Percentiles rank a stretch among this genome's conserved stretches.
These are phyloP conservation scores for Drosophila aff. DNA, from an alignment of 1,140 invertebrate species.

Conservation along the genomic window DNA sequence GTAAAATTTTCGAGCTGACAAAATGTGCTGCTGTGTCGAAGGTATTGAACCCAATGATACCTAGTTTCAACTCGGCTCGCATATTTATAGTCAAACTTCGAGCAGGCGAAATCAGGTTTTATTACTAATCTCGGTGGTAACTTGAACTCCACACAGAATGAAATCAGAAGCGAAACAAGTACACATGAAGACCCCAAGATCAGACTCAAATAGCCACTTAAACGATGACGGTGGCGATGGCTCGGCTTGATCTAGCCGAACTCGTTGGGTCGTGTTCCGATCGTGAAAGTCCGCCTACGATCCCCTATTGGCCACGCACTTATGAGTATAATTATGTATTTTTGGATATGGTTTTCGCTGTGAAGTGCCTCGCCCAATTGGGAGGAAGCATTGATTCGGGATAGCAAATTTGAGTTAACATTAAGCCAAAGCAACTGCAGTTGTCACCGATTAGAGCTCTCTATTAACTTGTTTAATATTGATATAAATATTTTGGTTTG, in stretches of 20 bases:
- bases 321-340: conserved; percentile 58
- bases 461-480: too few relatives aligned
- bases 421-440: background rate
- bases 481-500: background rate
- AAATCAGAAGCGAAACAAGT: conserved; percentile 48
- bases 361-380: conserved; percentile 46
- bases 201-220: conserved; percentile 71
- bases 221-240: conserved; percentile 35
- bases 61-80: conserved; percentile 43
- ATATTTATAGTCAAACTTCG: conserved; percentile 65
- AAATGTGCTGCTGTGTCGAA: conserved; percentile 66
- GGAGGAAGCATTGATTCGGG: background rate
- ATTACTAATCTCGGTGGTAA: conserved; percentile 30
- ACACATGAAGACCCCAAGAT: conserved; percentile 56
- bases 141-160: conserved; percentile 6
- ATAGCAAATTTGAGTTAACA: background rate
- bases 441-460: background rate
- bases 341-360: conserved; percentile 60
- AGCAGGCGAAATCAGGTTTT: conserved; percentile 47
- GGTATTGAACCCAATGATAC: conserved; percentile 80
- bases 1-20: conserved; percentile 48
- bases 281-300: conserved; percentile 51
- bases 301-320: conserved; percentile 45
- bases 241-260: conserved; percentile 8
- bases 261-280: conserved; percentile 16